Conservation (phyloP, 2,888 invertebrate species). For the Machimus rusticus region DNA sequence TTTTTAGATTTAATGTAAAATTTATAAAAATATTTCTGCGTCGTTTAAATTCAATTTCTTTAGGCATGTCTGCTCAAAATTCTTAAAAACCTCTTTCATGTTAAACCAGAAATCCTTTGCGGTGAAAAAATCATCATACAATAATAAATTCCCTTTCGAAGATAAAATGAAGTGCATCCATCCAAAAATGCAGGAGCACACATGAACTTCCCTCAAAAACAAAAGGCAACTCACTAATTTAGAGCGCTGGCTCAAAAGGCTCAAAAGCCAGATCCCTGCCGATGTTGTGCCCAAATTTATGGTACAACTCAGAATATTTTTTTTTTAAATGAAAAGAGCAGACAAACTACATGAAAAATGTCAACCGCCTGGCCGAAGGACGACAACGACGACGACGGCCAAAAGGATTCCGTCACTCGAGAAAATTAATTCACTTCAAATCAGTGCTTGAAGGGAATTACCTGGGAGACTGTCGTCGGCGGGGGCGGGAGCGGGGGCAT, state of each 20-base stretch:
- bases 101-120: neutral
- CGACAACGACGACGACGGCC: constrained; percentile 11
- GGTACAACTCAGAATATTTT: neutral
- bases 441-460: constrained; percentile 29
- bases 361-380: neutral
- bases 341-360: neutral
- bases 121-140: neutral
- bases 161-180: neutral
- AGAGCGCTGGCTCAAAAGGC: neutral
- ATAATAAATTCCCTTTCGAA: neutral
- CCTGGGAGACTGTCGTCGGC: constrained; percentile 7
- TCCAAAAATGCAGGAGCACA: neutral
- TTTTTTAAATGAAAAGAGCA: neutral
- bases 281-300: neutral
- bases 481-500: neutral
- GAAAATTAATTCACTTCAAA: constrained; percentile 36
- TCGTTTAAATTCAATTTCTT: no score
- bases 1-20: no score
- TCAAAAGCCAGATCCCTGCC: neutral
- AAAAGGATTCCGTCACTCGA: constrained; percentile 1
- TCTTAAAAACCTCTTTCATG: no score
- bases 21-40: no score
- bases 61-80: neutral
- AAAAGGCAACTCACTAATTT: neutral
- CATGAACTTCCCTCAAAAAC: neutral